These are phyloP conservation scores for Rhea pennata DNA, from an alignment of 2,113 vertebrate genomes.

Conservation along the genomic window DNA sequence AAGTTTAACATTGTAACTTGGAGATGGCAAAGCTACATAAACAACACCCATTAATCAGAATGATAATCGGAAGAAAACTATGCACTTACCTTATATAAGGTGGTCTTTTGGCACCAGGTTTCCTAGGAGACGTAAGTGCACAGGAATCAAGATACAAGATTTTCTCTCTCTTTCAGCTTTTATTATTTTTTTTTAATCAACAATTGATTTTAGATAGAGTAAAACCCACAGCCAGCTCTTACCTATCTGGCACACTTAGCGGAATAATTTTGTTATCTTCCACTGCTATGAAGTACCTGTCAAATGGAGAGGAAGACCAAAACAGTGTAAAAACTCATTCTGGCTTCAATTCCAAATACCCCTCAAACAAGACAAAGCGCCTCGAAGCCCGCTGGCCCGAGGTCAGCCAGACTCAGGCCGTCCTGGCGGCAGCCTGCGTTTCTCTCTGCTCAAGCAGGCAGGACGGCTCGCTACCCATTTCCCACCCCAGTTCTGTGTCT, in stretches of 20 bases:
- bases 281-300: slow-evolving; percentile 90
- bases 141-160: slow-evolving; percentile 1
- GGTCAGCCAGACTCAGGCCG: background rate
- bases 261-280: slow-evolving; percentile 82
- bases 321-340: background rate
- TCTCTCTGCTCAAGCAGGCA: background rate
- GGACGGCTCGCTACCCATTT: background rate
- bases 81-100: slow-evolving; percentile 90
- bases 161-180: background rate
- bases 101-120: slow-evolving; percentile 74
- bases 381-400: background rate
- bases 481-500: background rate
- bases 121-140: slow-evolving; percentile 62
- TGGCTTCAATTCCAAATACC: background rate
- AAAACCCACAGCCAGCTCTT: slow-evolving; percentile 47
- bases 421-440: background rate
- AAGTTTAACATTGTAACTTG: slow-evolving; percentile 19
- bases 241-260: slow-evolving; percentile 82
- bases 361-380: background rate
- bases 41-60: background rate
- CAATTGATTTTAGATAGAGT: background rate
- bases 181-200: background rate
- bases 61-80: background rate
- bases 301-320: background rate
- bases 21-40: background rate